Conservation (phyloP, 2,888 invertebrate genomes). For the Drosophila affinis region DNA sequence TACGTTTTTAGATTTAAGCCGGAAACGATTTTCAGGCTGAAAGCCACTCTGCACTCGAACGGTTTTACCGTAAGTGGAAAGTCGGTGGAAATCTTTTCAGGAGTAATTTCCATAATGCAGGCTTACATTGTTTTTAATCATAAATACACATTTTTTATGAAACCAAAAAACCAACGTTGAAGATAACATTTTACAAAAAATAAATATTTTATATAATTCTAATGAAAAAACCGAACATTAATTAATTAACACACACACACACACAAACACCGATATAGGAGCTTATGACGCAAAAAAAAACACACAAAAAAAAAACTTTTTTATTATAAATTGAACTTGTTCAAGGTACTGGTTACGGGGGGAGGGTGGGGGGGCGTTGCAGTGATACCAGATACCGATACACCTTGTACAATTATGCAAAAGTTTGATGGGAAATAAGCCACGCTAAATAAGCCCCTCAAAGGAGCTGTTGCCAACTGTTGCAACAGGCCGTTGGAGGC, state of each 20-base stretch:
- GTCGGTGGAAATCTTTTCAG: too few relatives aligned
- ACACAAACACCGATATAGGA: too few relatives aligned
- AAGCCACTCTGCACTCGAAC: too few relatives aligned
- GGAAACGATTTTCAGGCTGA: too few relatives aligned
- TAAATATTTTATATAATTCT: neutral
- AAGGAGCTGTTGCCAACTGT: conserved; percentile 20
- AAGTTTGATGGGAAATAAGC: neutral
- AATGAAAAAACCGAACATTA: too few relatives aligned
- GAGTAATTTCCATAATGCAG: neutral
- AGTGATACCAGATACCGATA: neutral
- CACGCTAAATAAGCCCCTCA: neutral
- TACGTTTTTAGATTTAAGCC: too few relatives aligned
- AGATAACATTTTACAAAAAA: too few relatives aligned
- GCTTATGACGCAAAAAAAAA: neutral
- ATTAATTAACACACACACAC: too few relatives aligned
- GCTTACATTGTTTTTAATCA: neutral
- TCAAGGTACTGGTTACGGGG: neutral
- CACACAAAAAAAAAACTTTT: too few relatives aligned
- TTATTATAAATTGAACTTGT: neutral
- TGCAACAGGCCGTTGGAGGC: neutral
- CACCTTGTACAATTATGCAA: too few relatives aligned
- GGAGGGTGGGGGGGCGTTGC: neutral
- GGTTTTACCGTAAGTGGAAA: too few relatives aligned
- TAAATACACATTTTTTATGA: neutral
- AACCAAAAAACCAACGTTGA: neutral